Conservation (phyloP, 1,140 invertebrate genomes). For the Gryllus bimaculatus region DNA sequence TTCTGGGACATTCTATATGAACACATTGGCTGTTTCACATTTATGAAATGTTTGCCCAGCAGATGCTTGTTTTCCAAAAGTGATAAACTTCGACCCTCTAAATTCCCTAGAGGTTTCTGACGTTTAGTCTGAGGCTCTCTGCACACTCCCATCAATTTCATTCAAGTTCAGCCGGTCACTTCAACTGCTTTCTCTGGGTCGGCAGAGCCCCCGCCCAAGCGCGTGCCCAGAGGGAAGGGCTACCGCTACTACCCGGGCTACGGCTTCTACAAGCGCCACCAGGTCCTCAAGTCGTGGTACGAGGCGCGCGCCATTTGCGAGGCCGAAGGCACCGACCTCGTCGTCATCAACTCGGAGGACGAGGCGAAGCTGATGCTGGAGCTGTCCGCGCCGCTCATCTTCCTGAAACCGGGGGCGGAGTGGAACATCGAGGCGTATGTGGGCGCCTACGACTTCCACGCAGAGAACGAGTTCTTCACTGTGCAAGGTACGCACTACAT, state of each 20-base stretch:
- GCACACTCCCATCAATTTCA: too few species aligned
- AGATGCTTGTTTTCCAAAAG: too few species aligned
- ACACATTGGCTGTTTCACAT: too few species aligned
- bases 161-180: too few species aligned
- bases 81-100: too few species aligned
- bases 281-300: background rate
- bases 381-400: background rate
- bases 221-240: background rate
- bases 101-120: too few species aligned
- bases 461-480: background rate
- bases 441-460: background rate
- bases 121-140: too few species aligned
- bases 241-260: background rate
- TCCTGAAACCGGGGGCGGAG: background rate
- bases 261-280: slow-evolving; percentile 8
- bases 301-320: background rate
- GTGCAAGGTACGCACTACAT: background rate
- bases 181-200: too few species aligned
- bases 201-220: background rate
- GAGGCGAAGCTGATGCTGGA: background rate
- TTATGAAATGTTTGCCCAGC: too few species aligned
- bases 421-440: background rate
- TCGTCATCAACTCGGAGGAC: slow-evolving; percentile 9
- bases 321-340: background rate
- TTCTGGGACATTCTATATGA: too few species aligned